Conservation (phyloP, 2,113 vertebrate genomes). For the Nothobranchius kuhntae region DNA sequence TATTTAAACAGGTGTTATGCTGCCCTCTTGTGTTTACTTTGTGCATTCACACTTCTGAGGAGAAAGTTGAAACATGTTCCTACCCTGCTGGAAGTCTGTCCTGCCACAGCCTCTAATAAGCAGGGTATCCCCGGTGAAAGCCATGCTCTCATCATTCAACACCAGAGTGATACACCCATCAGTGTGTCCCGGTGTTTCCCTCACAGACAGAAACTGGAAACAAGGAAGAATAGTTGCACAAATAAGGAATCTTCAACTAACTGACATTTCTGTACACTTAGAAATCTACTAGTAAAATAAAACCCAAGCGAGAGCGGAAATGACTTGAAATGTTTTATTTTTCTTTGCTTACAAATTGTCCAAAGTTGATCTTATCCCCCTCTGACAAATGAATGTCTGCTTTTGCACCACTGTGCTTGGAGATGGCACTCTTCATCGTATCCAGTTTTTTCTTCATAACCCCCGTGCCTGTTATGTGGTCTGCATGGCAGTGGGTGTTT, state of each 20-base stretch:
- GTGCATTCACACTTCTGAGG: background rate
- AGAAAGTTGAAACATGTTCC: background rate
- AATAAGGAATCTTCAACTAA: no score
- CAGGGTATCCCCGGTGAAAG: slow-evolving; percentile 89
- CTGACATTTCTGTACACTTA: no score
- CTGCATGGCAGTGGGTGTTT: slow-evolving; percentile 92
- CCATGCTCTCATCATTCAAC: slow-evolving; percentile 81
- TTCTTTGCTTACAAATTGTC: slow-evolving; percentile 76
- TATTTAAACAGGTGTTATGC: background rate
- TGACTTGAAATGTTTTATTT: background rate
- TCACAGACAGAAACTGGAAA: slow-evolving; percentile 76
- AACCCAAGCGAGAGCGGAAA: background rate
- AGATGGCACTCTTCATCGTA: slow-evolving; percentile 84
- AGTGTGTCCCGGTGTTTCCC: slow-evolving; percentile 89
- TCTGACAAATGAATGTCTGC: slow-evolving; percentile 85
- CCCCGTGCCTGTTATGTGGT: slow-evolving; percentile 88
- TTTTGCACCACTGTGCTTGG: slow-evolving; percentile 81
- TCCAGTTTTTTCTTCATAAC: slow-evolving; percentile 80
- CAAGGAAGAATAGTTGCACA: background rate
- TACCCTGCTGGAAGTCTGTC: slow-evolving; percentile 93
- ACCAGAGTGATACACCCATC: slow-evolving; percentile 86
- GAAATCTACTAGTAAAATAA: background rate
- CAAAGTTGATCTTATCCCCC: slow-evolving; percentile 83
- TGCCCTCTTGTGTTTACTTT: background rate
- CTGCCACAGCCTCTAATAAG: slow-evolving; percentile 90